Evolutionary conservation across 2,797 vertebrate species (phyloP).

Genomic region (Clarias laeviceps): DNA sequence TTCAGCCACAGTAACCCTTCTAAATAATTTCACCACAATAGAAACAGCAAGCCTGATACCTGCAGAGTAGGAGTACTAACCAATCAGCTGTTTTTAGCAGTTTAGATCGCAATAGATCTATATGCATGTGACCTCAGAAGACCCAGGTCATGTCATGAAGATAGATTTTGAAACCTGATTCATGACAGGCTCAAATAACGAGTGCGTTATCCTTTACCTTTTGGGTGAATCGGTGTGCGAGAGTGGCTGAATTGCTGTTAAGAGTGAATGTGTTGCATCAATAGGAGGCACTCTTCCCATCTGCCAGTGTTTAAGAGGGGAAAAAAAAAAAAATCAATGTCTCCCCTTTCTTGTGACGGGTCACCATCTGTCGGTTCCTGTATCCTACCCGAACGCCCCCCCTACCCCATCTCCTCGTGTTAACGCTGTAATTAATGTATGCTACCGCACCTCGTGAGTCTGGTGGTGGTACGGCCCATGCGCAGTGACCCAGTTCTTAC

Average conservation of each 20-base stretch:
- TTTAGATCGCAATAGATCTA: neutral
- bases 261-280: constrained; percentile 54
- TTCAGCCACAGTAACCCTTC: neutral
- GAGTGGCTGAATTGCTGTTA: constrained; percentile 36
- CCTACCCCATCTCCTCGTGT: constrained; percentile 29
- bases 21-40: neutral
- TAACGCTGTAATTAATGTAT: constrained; percentile 43
- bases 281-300: constrained; percentile 59
- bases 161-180: neutral
- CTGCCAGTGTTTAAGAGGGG: constrained; percentile 53
- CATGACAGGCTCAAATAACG: neutral
- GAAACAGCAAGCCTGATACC: neutral
- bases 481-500: constrained; percentile 14
- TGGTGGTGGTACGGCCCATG: constrained; percentile 20
- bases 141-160: neutral
- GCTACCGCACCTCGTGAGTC: constrained; percentile 26
- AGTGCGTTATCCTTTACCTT: neutral
- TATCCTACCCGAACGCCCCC: too few relatives aligned
- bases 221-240: constrained; percentile 26
- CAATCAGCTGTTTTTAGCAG: neutral
- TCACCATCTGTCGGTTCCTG: constrained; percentile 54
- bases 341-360: constrained; percentile 48
- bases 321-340: constrained; percentile 49
- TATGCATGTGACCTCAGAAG: neutral
- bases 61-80: neutral